phyloP scores from a whole-genome alignment of 1,140 invertebrate species.

The Ditylenchus dipsaci region DNA sequence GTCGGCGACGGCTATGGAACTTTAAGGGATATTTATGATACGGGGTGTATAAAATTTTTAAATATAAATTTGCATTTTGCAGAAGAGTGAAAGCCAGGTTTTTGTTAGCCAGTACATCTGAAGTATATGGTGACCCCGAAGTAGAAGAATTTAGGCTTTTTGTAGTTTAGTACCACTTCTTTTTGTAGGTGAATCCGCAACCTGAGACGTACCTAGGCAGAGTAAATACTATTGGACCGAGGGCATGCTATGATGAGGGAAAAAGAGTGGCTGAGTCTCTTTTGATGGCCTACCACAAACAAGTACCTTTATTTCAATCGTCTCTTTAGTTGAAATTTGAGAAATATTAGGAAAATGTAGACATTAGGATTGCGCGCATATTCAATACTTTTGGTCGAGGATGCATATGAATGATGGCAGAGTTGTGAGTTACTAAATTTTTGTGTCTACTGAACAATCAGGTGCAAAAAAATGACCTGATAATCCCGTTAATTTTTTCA shows the following conservation, averaged over 20 bases:
- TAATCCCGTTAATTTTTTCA: too few relatives aligned
- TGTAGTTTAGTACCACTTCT: too few relatives aligned
- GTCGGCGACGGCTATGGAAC: too few relatives aligned
- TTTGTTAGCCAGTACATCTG: slow-evolving; percentile 92
- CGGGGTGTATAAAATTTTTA: too few relatives aligned
- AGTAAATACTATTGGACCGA: slow-evolving; percentile 91
- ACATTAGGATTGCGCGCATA: slow-evolving; percentile 89
- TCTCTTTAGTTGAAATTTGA: not conserved
- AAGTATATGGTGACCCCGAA: slow-evolving; percentile 96
- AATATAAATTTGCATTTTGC: slow-evolving; percentile 12
- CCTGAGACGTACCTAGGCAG: slow-evolving; percentile 93
- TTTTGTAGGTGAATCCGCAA: slow-evolving; percentile 73
- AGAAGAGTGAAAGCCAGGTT: slow-evolving; percentile 87
- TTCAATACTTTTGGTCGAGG: slow-evolving; percentile 98
- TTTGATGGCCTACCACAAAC: slow-evolving; percentile 91
- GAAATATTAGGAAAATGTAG: slow-evolving; percentile 72
- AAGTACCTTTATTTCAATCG: slow-evolving; percentile 60
- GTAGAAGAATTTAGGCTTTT: slow-evolving; percentile 46
- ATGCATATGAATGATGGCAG: slow-evolving; percentile 99
- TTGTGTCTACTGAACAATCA: too few relatives aligned
- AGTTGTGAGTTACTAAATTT: slow-evolving; percentile 68
- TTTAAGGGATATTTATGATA: too few relatives aligned
- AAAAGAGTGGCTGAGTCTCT: slow-evolving; percentile 94
- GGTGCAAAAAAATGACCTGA: too few relatives aligned
- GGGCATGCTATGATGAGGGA: slow-evolving; percentile 98